A percentile compares a stretch with the other conserved stretches of the same genome.
These are phyloP conservation scores for Drosophila colorata DNA, from an alignment of 2,888 invertebrate species.

Conservation along the genomic window DNA sequence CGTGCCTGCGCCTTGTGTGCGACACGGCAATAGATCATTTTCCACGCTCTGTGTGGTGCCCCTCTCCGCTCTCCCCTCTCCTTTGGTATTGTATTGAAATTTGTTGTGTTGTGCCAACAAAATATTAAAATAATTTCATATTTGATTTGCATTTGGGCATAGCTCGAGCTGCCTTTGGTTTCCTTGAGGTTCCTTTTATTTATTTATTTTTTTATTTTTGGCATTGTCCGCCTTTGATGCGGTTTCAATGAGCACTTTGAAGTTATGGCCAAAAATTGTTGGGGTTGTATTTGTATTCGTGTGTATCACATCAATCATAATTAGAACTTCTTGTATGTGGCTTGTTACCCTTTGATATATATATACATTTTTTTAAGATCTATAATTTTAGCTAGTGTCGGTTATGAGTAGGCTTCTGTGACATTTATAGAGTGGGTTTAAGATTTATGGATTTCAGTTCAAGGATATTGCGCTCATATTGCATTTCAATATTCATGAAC, in stretches of 20 bases:
- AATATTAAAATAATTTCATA: slow-evolving; percentile 81
- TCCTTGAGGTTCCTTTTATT: slow-evolving; percentile 18
- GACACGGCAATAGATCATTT: slow-evolving; percentile 74
- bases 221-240: slow-evolving; percentile 72
- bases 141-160: slow-evolving; percentile 71
- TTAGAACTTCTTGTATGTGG: slow-evolving; percentile 69
- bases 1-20: slow-evolving; percentile 18
- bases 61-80: slow-evolving; percentile 1
- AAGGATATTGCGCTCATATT: no score
- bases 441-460: background rate
- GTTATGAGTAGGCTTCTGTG: slow-evolving; percentile 5
- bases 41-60: slow-evolving; percentile 70
- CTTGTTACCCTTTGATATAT: slow-evolving; percentile 1
- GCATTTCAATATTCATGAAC: no score
- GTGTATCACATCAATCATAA: slow-evolving; percentile 76
- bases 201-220: slow-evolving; percentile 6
- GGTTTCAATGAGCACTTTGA: slow-evolving; percentile 75
- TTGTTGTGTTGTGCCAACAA: slow-evolving; percentile 83
- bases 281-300: slow-evolving; percentile 8
- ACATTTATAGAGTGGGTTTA: slow-evolving; percentile 7
- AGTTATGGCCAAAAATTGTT: slow-evolving; percentile 29
- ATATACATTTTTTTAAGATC: background rate
- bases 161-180: slow-evolving; percentile 8
- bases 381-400: background rate
- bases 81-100: slow-evolving; percentile 70